A percentile compares a stretch with the other conserved stretches of the same genome.
Evolutionary conservation across 2,113 vertebrate genomes (phyloP).

Genomic region (Glaucomys volans): DNA sequence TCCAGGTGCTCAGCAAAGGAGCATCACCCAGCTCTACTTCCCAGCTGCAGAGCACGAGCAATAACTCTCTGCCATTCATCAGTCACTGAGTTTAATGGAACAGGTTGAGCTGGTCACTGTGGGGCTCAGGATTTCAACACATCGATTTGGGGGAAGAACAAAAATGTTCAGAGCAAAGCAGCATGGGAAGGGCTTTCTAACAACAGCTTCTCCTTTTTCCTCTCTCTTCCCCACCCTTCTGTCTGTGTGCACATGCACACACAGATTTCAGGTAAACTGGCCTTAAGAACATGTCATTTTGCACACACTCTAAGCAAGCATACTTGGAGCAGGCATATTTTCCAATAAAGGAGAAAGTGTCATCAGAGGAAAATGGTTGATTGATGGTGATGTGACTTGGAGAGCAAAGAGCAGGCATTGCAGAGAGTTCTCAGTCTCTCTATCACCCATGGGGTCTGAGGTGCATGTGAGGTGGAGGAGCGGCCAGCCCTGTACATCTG

Average conservation of each 20-base stretch:
- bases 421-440: neutral
- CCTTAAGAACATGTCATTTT: neutral
- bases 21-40: neutral
- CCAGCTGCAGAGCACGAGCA: neutral
- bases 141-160: neutral
- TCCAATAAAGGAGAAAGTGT: neutral
- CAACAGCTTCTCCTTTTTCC: too few species aligned
- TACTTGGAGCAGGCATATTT: neutral
- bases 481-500: accelerated
- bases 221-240: neutral
- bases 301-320: neutral
- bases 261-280: neutral
- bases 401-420: neutral
- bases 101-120: too few species aligned
- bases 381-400: neutral
- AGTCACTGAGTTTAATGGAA: neutral
- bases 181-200: neutral
- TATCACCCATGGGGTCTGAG: accelerated
- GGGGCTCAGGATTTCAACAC: neutral
- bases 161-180: neutral
- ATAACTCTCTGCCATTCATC: neutral
- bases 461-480: accelerated
- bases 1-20: neutral
- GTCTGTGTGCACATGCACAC: neutral
- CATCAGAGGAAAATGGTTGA: neutral